Conservation (phyloP, 1,140 invertebrate species). For the Leptinotarsa defecta region DNA sequence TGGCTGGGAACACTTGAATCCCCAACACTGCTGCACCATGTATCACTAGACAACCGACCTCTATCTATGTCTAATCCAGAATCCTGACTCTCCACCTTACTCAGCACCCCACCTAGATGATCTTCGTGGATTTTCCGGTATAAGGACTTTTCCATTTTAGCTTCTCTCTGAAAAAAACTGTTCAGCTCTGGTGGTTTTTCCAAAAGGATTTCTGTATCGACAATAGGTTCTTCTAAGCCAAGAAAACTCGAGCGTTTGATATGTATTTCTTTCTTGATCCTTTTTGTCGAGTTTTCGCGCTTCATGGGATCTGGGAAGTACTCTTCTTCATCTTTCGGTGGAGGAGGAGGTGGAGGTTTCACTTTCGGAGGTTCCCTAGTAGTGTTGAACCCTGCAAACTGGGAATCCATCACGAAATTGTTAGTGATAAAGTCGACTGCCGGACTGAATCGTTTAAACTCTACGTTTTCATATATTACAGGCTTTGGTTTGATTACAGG, state of each 20-base stretch:
- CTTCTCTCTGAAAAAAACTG: constrained; percentile 76
- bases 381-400: constrained; percentile 59
- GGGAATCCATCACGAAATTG: constrained; percentile 39
- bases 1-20: constrained; percentile 70
- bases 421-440: constrained; percentile 41
- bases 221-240: constrained; percentile 74
- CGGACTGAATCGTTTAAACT: constrained; percentile 29
- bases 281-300: constrained; percentile 78
- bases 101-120: constrained; percentile 39
- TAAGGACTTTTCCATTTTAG: constrained; percentile 74
- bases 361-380: constrained; percentile 79
- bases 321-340: constrained; percentile 58
- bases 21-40: constrained; percentile 65
- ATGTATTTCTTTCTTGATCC: constrained; percentile 83
- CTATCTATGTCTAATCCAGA: constrained; percentile 76
- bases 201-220: constrained; percentile 70
- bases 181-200: constrained; percentile 80
- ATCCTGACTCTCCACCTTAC: constrained; percentile 67
- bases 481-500: constrained; percentile 32
- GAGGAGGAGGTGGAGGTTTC: constrained; percentile 83
- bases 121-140: constrained; percentile 64
- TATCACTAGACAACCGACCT: constrained; percentile 60
- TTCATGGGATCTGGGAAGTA: constrained; percentile 57
- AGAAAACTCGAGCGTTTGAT: constrained; percentile 85
- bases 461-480: constrained; percentile 44